These are phyloP conservation scores for Phrynocephalus vlangalii DNA, from an alignment of 2,797 vertebrate genomes.

Conservation along the genomic window DNA sequence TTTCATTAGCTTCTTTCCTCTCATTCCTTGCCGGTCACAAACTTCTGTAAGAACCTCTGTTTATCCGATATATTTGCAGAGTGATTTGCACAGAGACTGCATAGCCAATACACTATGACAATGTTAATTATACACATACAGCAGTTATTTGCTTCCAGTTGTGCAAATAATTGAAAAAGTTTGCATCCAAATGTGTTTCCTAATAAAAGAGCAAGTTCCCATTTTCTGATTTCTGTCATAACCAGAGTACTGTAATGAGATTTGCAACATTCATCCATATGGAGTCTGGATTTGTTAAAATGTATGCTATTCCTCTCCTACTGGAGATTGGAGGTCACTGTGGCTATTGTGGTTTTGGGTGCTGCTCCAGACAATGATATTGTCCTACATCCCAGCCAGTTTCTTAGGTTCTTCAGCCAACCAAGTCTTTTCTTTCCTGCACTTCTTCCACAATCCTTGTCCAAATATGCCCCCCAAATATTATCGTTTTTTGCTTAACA, in stretches of 20 bases:
- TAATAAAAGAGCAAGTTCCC: not conserved
- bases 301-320: not conserved
- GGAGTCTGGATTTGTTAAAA: not conserved
- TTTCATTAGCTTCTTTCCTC: not conserved
- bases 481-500: not conserved
- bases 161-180: constrained; percentile 7
- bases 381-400: too few relatives aligned
- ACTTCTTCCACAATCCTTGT: too few relatives aligned
- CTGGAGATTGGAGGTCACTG: too few relatives aligned
- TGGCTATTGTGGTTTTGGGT: too few relatives aligned
- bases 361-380: too few relatives aligned
- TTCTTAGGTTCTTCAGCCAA: too few relatives aligned
- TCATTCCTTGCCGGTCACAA: not conserved
- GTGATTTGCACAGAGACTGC: not conserved
- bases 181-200: constrained; percentile 1
- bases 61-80: not conserved
- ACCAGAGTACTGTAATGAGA: not conserved
- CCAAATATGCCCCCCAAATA: not conserved
- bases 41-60: not conserved
- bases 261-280: not conserved
- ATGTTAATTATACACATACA: constrained; percentile 5
- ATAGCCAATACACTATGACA: not conserved
- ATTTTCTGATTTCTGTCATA: constrained; percentile 13
- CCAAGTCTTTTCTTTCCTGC: too few relatives aligned
- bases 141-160: not conserved